Evolutionary conservation across 2,888 invertebrate species (phyloP), one percentile per base, ranked within the genome.

Genomic region (Epistrophe grossulariae): DNA sequence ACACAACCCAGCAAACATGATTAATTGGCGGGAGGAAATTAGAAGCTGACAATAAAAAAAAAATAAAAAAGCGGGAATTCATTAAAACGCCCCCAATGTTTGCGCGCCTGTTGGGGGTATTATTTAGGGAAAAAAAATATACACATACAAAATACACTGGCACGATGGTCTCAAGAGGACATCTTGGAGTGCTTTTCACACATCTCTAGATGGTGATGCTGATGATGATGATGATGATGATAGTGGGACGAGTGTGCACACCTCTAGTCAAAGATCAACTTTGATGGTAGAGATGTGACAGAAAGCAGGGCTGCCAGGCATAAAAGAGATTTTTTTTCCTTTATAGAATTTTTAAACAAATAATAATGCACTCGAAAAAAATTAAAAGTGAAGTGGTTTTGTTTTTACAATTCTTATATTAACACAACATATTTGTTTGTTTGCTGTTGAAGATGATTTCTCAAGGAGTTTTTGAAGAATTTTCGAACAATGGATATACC

Each of bases 141-240:
- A 59, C n/a, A 59, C 35, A 10, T 7, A 38, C 50, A 45, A 31
- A 31, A 43, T 43, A 35, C 4, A 62, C 48, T 45, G 11, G 35
- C 66, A 59, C 38, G 87, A 79, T 66, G 76, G 70, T 52, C 76
- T 87, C 76, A 83, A 87, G 87, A 87, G 83, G 87, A 87, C 87
- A 87, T 79, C 76, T 83, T 87, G 50, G 79, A 87, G 87, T 87
- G 87, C 87, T 87, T 87, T 87, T 87, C 87, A 87, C 83, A 87
- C 87, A 87, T 87, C 70, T 83, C 87, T 87, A 87, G 83, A 79
- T 62, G 62, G 62, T 62, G 40, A 19, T n/a, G 19, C 19, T 79
- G 85, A 71, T 55, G 81, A 13, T 66, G 45, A 66, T 66, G 80
- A 64, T 70, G 81, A 48, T 66, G 45, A 66, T 66, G 77, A 66